Conservation (phyloP, 2,888 invertebrate genomes). For the Metalampra italica region DNA sequence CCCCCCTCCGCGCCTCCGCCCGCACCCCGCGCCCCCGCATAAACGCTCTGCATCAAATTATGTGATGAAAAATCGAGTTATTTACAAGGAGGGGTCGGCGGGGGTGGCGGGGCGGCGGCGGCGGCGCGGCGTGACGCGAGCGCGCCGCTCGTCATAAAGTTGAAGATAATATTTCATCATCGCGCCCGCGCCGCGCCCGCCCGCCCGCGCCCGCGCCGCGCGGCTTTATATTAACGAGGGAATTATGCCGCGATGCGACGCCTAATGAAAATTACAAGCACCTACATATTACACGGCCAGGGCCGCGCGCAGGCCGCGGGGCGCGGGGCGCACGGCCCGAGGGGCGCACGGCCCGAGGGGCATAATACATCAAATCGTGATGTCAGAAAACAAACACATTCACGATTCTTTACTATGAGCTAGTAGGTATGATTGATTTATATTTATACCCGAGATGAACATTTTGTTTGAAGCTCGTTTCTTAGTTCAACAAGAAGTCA, state of each 20-base stretch:
- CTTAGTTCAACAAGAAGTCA: too few relatives aligned
- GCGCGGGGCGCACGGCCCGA: background rate
- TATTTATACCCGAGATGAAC: too few relatives aligned
- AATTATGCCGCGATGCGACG: slow-evolving; percentile 5
- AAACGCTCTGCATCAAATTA: slow-evolving; percentile 1
- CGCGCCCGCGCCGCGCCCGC: background rate
- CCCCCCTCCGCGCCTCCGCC: too few relatives aligned
- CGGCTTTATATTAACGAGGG: slow-evolving; percentile 5
- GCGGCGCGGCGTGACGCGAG: background rate
- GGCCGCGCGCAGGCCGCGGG: background rate
- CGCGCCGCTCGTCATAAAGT: background rate
- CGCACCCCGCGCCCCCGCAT: background rate
- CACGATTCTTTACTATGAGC: too few relatives aligned
- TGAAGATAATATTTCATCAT: slow-evolving; percentile 1
- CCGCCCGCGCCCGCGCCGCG: background rate
- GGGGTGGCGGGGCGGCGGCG: background rate
- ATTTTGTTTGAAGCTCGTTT: too few relatives aligned
- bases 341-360: too few relatives aligned
- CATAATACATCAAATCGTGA: too few relatives aligned
- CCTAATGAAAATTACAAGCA: slow-evolving; percentile 6
- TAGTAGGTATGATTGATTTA: too few relatives aligned
- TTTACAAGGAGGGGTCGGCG: background rate
- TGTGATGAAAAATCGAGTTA: slow-evolving; percentile 6
- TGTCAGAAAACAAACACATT: too few relatives aligned
- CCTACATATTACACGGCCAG: background rate